These are phyloP conservation scores for Dicentrarchus labrax DNA, from an alignment of 2,113 vertebrate species.

Conservation along the genomic window DNA sequence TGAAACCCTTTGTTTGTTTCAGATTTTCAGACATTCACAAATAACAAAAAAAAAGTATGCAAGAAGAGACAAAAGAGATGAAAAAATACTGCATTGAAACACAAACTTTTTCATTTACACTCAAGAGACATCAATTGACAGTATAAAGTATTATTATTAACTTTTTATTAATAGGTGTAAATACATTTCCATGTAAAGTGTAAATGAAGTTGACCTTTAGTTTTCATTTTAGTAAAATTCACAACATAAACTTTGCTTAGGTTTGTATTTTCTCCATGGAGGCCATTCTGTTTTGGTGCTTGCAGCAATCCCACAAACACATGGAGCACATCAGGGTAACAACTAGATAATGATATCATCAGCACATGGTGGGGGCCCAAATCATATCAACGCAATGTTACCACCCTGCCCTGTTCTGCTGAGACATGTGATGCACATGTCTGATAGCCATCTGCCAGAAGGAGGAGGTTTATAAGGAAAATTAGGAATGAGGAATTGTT, in stretches of 20 bases:
- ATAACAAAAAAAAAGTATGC: background rate
- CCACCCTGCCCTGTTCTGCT: slow-evolving; percentile 48
- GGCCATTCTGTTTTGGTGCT: slow-evolving; percentile 37
- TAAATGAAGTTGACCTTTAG: background rate
- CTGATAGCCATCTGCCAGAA: slow-evolving; percentile 40
- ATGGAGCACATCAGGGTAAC: slow-evolving; percentile 67
- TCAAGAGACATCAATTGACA: background rate
- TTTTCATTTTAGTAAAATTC: background rate
- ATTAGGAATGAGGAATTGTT: slow-evolving; percentile 17
- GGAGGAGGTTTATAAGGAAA: slow-evolving; percentile 2
- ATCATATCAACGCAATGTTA: slow-evolving; percentile 47
- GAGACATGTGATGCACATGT: slow-evolving; percentile 46
- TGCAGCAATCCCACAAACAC: slow-evolving; percentile 57
- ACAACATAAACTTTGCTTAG: background rate
- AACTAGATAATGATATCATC: slow-evolving; percentile 68
- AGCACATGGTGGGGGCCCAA: slow-evolving; percentile 54
- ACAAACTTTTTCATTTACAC: background rate
- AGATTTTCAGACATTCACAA: background rate
- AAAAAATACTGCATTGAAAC: background rate
- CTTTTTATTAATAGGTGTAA: background rate
- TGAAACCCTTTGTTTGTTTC: background rate
- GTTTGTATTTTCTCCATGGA: slow-evolving; percentile 23
- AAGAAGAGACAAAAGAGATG: too few species aligned
- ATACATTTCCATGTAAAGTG: background rate
- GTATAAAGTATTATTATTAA: background rate